Conservation (phyloP, 2,797 vertebrate genomes). For the Hydrophis major region DNA sequence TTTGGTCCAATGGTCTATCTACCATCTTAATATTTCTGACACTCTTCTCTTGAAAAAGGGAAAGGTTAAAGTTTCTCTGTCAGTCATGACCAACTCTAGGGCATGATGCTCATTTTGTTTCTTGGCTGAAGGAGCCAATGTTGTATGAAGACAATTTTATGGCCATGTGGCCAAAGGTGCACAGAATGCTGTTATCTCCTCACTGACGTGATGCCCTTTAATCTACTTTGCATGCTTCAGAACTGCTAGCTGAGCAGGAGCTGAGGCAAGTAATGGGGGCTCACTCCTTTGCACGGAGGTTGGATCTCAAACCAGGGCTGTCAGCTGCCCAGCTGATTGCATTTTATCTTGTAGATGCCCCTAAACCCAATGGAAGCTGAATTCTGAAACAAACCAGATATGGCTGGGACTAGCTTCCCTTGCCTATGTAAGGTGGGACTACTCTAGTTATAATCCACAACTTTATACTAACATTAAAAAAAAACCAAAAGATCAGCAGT, state of each 20-base stretch:
- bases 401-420: background rate
- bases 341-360: background rate
- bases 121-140: background rate
- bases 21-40: background rate
- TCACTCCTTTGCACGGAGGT: background rate
- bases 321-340: background rate
- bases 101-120: background rate
- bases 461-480: background rate
- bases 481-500: background rate
- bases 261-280: background rate
- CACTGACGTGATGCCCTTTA: background rate
- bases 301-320: background rate
- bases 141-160: background rate
- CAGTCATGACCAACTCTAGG: background rate
- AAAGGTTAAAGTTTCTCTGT: background rate
- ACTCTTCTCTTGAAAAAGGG: background rate
- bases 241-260: background rate
- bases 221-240: background rate
- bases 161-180: background rate
- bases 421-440: background rate
- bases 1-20: background rate
- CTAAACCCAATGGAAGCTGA: background rate
- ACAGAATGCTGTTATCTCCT: background rate
- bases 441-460: background rate
- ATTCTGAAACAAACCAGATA: background rate